Percentiles rank a stretch among this genome's conserved stretches.
Conservation (phyloP, 2,113 vertebrate genomes). For the Choloepus hoffmanni region DNA sequence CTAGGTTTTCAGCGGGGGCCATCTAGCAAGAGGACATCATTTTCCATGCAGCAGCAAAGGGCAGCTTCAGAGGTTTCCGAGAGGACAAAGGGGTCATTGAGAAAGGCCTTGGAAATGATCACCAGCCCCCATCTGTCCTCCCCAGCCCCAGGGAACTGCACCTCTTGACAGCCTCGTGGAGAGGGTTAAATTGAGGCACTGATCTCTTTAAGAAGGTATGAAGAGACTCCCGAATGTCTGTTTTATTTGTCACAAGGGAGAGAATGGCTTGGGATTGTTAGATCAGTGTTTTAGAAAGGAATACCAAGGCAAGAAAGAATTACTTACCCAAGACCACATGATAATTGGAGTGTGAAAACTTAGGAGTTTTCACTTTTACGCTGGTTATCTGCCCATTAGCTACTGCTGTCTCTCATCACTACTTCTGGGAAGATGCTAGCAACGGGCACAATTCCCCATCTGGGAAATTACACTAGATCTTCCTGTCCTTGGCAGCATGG, state of each 20-base stretch:
- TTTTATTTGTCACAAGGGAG: constrained; percentile 7
- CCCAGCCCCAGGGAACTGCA: background rate
- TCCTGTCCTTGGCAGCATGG: constrained; percentile 49
- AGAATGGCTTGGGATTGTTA: background rate
- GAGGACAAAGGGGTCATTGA: constrained; percentile 27
- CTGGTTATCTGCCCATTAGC: constrained; percentile 28
- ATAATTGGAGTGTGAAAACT: constrained; percentile 42
- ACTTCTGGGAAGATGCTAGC: constrained; percentile 61
- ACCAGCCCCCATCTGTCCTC: background rate
- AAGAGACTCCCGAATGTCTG: background rate
- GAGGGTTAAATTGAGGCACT: background rate
- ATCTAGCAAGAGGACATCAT: constrained; percentile 48
- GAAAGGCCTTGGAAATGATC: constrained; percentile 36
- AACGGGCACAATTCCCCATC: background rate
- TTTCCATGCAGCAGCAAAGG: constrained; percentile 59
- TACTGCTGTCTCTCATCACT: constrained; percentile 44
- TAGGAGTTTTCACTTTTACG: constrained; percentile 39
- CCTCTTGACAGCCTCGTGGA: background rate
- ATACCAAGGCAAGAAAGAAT: constrained; percentile 4
- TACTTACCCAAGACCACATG: background rate
- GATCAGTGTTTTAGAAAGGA: constrained; percentile 34
- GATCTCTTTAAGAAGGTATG: constrained; percentile 2
- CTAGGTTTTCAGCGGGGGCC: background rate
- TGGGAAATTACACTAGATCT: constrained; percentile 59
- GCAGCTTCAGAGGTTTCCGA: constrained; percentile 11